Percentiles rank a stretch among this genome's conserved stretches.
Conservation (phyloP, 2,888 invertebrate species). For the Vannuccia rotundouncinata region DNA sequence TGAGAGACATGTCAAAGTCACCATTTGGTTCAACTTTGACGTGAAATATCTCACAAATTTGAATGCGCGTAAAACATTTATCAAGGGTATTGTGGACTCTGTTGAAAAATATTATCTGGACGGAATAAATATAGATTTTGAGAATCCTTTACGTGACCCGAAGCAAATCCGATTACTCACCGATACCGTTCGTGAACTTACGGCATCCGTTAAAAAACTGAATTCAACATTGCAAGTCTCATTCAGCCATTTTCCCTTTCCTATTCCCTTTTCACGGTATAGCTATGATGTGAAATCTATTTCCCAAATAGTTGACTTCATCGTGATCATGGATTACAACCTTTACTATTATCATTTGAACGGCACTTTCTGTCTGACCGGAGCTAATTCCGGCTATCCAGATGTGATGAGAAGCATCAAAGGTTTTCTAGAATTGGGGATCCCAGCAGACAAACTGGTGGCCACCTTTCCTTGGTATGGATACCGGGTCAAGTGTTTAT, state of each 20-base stretch:
- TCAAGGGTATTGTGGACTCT: not conserved
- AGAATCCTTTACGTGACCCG: not conserved
- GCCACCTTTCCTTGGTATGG: not conserved
- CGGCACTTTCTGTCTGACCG: not conserved
- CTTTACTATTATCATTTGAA: not conserved
- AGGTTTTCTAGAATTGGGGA: not conserved
- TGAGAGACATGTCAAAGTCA: not conserved
- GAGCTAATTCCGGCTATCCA: not conserved
- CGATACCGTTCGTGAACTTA: slow-evolving; percentile 5
- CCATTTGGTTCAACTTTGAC: not conserved
- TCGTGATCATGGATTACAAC: slow-evolving; percentile 5
- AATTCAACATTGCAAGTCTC: not conserved
- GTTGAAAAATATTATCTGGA: not conserved
- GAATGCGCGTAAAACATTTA: not conserved
- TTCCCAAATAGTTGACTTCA: not conserved
- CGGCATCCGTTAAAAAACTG: not conserved
- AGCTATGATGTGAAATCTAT: not conserved
- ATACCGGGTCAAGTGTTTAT: not conserved
- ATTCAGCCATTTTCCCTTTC: not conserved
- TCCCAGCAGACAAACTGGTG: not conserved
- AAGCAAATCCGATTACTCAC: not conserved
- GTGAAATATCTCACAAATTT: not conserved
- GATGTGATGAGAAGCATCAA: not conserved
- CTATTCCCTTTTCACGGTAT: not conserved
- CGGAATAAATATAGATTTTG: not conserved